These are phyloP conservation scores for Pampus argenteus DNA, from an alignment of 2,797 vertebrate genomes.

Conservation along the genomic window DNA sequence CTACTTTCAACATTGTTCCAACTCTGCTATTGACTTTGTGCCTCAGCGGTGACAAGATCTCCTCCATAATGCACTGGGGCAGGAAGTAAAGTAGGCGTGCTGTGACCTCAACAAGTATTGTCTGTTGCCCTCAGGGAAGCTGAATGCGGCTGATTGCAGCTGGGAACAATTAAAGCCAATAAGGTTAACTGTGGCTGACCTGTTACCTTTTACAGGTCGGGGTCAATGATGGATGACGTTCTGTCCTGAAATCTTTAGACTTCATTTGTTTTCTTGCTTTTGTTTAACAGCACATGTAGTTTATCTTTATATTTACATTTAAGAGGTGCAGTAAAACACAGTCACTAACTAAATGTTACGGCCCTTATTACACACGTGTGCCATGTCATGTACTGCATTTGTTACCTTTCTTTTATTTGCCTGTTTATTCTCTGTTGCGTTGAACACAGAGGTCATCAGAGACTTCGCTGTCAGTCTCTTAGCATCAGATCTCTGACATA, in stretches of 20 bases:
- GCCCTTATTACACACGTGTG: neutral
- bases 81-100: constrained; percentile 50
- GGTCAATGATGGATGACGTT: constrained; percentile 62
- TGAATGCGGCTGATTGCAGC: constrained; percentile 58
- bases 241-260: constrained; percentile 10
- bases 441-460: constrained; percentile 59
- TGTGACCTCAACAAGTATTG: constrained; percentile 46
- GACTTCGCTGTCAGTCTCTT: constrained; percentile 68
- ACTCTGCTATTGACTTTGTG: constrained; percentile 43
- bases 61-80: constrained; percentile 36
- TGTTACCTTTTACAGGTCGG: constrained; percentile 23
- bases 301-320: neutral
- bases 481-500: constrained; percentile 72
- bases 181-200: constrained; percentile 69
- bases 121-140: constrained; percentile 35
- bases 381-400: constrained; percentile 25
- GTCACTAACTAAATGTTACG: no score
- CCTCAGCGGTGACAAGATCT: constrained; percentile 30
- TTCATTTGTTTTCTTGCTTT: constrained; percentile 17
- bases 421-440: constrained; percentile 52
- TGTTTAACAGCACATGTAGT: neutral
- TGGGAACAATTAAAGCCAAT: constrained; percentile 72
- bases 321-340: neutral
- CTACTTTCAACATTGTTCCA: constrained; percentile 19
- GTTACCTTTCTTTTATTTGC: constrained; percentile 43